These are phyloP conservation scores for Antitype chi DNA, from an alignment of 2,888 invertebrate species.

Conservation along the genomic window DNA sequence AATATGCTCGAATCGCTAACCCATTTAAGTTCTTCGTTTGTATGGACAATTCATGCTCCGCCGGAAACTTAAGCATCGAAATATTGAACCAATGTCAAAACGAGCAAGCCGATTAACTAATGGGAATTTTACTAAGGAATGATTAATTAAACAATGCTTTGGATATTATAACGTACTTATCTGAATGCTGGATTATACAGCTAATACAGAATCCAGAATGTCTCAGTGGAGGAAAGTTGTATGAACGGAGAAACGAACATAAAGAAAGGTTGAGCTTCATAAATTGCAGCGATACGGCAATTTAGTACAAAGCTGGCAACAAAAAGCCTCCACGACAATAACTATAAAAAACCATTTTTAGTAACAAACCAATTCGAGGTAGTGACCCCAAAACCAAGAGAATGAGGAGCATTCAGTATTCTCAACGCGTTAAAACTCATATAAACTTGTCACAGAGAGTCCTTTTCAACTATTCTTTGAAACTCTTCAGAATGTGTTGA, in stretches of 20 bases:
- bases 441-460: conserved; percentile 52
- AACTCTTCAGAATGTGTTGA: conserved; percentile 32
- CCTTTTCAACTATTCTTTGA: conserved; percentile 60
- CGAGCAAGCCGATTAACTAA: background rate
- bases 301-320: conserved; percentile 44
- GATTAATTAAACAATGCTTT: conserved; percentile 10
- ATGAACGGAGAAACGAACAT: conserved; percentile 43
- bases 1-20: too few relatives aligned
- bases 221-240: conserved; percentile 35
- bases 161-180: background rate
- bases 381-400: conserved; percentile 43
- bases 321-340: conserved; percentile 45
- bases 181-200: conserved; percentile 2
- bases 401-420: conserved; percentile 40
- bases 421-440: conserved; percentile 54
- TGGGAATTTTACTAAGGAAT: background rate
- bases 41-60: too few relatives aligned
- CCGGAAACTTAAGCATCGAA: background rate
- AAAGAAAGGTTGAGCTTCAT: conserved; percentile 55
- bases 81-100: background rate
- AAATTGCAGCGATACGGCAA: conserved; percentile 55
- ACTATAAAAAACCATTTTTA: conserved; percentile 43
- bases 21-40: too few relatives aligned
- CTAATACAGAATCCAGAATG: conserved; percentile 16
- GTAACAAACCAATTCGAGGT: conserved; percentile 52